Evolutionary conservation across 2,113 vertebrate species (phyloP).

Genomic region (Cephalopterus ornatus): DNA sequence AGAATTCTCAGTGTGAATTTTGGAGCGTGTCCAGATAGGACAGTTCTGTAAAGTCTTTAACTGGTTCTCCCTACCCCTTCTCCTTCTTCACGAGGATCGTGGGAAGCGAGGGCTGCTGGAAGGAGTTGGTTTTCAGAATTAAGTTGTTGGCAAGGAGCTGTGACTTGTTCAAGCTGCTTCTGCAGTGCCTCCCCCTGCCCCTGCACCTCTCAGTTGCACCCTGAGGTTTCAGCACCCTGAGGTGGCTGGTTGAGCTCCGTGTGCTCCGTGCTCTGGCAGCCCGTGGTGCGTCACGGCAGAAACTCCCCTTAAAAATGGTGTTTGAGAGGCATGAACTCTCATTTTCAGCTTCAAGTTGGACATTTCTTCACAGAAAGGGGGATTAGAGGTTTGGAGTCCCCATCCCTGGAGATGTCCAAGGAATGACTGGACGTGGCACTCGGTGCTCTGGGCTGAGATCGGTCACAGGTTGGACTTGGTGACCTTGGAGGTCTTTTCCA

Average conservation of each 20-base stretch:
- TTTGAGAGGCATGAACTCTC: not conserved
- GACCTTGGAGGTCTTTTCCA: not conserved
- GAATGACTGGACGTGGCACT: not conserved
- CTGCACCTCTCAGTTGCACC: not conserved
- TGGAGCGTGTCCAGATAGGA: not conserved
- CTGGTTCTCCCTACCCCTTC: not conserved
- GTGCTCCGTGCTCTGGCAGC: not conserved
- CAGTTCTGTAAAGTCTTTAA: not conserved
- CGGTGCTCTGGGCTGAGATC: not conserved
- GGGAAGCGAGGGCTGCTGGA: not conserved
- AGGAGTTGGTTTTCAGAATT: not conserved
- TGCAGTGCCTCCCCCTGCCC: not conserved
- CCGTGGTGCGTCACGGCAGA: not conserved
- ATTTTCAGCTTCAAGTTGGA: not conserved
- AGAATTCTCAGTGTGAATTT: not conserved
- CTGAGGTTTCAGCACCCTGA: not conserved
- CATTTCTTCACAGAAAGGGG: not conserved
- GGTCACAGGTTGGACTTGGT: too few relatives aligned
- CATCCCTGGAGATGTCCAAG: not conserved
- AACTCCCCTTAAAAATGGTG: not conserved
- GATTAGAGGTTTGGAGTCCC: fast-evolving
- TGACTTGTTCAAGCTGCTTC: not conserved
- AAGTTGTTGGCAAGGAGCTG: not conserved
- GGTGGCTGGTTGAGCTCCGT: not conserved
- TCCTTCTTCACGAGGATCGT: too few relatives aligned